Conservation (phyloP, 2,888 invertebrate genomes). For the Aleiodes testaceus region DNA sequence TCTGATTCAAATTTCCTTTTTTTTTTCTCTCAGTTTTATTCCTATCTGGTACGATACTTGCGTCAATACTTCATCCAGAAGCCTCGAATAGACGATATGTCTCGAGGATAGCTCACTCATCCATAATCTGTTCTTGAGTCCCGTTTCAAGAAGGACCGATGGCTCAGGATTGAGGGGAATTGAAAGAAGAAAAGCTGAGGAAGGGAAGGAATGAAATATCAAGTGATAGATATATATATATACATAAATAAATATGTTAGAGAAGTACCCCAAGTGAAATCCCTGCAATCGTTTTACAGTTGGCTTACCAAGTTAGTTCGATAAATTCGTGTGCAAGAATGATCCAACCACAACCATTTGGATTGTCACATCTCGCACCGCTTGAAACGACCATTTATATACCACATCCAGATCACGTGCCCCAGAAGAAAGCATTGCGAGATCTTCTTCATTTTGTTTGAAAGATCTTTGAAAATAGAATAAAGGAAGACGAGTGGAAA, state of each 20-base stretch:
- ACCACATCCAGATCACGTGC: too few relatives aligned
- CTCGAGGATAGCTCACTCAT: too few relatives aligned
- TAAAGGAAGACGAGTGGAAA: too few relatives aligned
- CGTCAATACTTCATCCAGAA: too few relatives aligned
- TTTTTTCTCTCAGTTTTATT: neutral
- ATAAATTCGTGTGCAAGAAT: slow-evolving; percentile 56
- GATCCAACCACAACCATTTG: slow-evolving; percentile 27
- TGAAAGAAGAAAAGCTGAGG: slow-evolving; percentile 23
- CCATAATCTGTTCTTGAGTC: too few relatives aligned
- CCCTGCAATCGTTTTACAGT: slow-evolving; percentile 64
- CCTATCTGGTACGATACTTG: neutral
- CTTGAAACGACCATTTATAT: slow-evolving; percentile 3
- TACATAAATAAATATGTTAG: too few relatives aligned
- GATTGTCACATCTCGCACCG: slow-evolving; percentile 46
- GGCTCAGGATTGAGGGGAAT: too few relatives aligned
- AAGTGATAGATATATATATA: slow-evolving; percentile 43
- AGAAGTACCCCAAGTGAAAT: slow-evolving; percentile 55
- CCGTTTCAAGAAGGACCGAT: too few relatives aligned
- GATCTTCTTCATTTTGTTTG: too few relatives aligned
- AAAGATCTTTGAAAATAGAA: too few relatives aligned
- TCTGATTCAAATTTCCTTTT: neutral
- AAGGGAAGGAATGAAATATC: slow-evolving; percentile 27
- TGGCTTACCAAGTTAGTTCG: slow-evolving; percentile 69
- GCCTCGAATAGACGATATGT: too few relatives aligned
- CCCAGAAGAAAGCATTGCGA: too few relatives aligned